A percentile compares a stretch with the other conserved stretches of the same genome.
phyloP scores from a whole-genome alignment of 2,113 vertebrate species.

The Astur gentilis region DNA sequence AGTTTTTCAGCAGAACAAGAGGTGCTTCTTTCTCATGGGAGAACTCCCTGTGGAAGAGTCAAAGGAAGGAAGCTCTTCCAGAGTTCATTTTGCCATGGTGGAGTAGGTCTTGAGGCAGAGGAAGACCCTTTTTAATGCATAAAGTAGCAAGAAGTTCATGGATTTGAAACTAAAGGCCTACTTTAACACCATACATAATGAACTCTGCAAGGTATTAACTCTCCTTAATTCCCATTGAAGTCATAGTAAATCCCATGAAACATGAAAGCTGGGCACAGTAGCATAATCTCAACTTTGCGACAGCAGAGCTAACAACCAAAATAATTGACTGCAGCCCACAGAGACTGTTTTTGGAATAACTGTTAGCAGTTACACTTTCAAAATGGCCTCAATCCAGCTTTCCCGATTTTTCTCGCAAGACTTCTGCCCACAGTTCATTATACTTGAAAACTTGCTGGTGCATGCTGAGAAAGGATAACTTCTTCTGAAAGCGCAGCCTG shows the following conservation, averaged over 20 bases:
- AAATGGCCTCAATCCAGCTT: conserved; percentile 21
- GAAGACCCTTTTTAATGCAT: background rate
- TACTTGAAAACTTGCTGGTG: conserved; percentile 8
- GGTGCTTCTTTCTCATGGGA: background rate
- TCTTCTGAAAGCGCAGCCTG: background rate
- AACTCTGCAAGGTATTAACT: background rate
- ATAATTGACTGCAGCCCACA: conserved; percentile 19
- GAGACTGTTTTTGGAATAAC: conserved; percentile 11
- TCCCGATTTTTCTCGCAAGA: background rate
- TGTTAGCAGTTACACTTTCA: background rate
- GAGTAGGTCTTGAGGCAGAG: background rate
- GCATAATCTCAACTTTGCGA: background rate
- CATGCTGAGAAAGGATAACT: background rate
- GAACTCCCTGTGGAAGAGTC: background rate
- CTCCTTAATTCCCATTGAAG: conserved; percentile 3
- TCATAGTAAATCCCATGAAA: background rate
- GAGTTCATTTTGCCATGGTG: background rate
- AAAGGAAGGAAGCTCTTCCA: background rate
- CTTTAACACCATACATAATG: background rate
- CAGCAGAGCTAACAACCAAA: background rate
- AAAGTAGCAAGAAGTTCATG: background rate
- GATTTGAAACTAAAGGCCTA: background rate
- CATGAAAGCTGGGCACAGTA: conserved; percentile 1
- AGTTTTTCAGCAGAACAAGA: background rate
- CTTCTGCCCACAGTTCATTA: background rate